phyloP scores from a whole-genome alignment of 2,888 invertebrate genomes.

The Tenodera sinensis region DNA sequence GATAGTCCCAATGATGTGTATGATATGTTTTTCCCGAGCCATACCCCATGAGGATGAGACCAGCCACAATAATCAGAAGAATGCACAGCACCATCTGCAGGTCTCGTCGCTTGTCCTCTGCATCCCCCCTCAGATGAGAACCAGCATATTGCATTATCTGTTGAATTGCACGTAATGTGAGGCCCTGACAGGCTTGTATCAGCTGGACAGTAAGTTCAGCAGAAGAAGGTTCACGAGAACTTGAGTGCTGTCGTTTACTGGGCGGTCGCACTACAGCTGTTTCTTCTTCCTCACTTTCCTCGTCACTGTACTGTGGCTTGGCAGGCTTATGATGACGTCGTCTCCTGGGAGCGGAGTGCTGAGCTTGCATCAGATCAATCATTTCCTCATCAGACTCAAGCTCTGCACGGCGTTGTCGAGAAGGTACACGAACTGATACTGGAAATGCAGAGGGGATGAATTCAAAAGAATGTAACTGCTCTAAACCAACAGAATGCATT shows the following conservation, averaged over 20 bases:
- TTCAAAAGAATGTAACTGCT: constrained; percentile 24
- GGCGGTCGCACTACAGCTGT: constrained; percentile 39
- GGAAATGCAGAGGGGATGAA: constrained; percentile 18
- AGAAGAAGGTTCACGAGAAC: constrained; percentile 44
- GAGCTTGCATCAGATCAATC: constrained; percentile 13
- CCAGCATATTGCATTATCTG: constrained; percentile 29
- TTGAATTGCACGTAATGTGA: constrained; percentile 48
- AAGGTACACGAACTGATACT: constrained; percentile 10
- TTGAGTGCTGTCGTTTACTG: constrained; percentile 34
- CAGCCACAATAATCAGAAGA: constrained; percentile 72
- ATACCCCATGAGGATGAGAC: constrained; percentile 70
- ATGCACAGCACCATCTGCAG: constrained; percentile 74
- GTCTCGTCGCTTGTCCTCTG: constrained; percentile 59
- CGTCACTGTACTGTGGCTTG: constrained; percentile 30
- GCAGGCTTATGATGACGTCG: constrained; percentile 24
- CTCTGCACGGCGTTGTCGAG: constrained; percentile 19
- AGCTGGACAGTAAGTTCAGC: constrained; percentile 68
- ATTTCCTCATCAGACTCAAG: constrained; percentile 31
- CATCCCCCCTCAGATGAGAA: constrained; percentile 43
- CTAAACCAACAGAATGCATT: not conserved
- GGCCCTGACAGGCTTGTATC: constrained; percentile 50
- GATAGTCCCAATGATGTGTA: constrained; percentile 84
- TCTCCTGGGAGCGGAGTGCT: constrained; percentile 16
- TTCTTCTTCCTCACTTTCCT: constrained; percentile 38
- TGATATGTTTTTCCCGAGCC: constrained; percentile 68